phyloP scores from a whole-genome alignment of 2,888 invertebrate genomes.

The Liposcelis brunnea region DNA sequence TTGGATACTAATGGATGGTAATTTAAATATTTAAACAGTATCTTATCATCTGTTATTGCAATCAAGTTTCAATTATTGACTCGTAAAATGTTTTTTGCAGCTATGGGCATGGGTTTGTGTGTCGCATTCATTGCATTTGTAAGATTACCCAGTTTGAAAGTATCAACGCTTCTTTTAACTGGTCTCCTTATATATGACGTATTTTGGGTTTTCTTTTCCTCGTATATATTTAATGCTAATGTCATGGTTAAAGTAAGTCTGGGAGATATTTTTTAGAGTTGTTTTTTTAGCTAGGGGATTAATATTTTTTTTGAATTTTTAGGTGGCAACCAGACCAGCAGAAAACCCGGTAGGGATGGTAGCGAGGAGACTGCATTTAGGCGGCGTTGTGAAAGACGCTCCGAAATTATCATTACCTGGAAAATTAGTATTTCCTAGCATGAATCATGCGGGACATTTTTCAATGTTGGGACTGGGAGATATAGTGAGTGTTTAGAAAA shows the following conservation, averaged over 20 bases:
- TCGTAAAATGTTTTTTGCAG: conserved; percentile 30
- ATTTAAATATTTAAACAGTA: conserved; percentile 18
- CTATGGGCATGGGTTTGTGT: conserved; percentile 96
- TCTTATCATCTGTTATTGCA: neutral
- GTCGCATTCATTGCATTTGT: conserved; percentile 96
- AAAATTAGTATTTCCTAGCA: conserved; percentile 91
- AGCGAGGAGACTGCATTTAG: conserved; percentile 80
- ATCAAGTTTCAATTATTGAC: conserved; percentile 4
- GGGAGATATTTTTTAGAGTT: conserved; percentile 1
- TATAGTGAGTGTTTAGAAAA: conserved; percentile 32
- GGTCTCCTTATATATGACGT: conserved; percentile 91
- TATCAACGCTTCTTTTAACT: conserved; percentile 82
- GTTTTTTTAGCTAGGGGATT: neutral
- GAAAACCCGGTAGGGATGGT: conserved; percentile 88
- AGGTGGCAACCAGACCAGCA: conserved; percentile 67
- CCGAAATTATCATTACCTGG: conserved; percentile 93
- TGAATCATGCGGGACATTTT: conserved; percentile 92
- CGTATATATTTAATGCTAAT: conserved; percentile 95
- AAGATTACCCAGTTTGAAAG: conserved; percentile 86
- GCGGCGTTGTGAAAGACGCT: conserved; percentile 77
- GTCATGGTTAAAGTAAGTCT: conserved; percentile 88
- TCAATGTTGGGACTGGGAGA: conserved; percentile 65
- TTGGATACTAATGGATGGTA: conserved; percentile 94
- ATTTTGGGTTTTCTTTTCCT: conserved; percentile 98
- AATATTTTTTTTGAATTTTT: conserved; percentile 12